These are phyloP conservation scores for Anolis sagrei DNA, from an alignment of 2,113 vertebrate species.

Conservation along the genomic window DNA sequence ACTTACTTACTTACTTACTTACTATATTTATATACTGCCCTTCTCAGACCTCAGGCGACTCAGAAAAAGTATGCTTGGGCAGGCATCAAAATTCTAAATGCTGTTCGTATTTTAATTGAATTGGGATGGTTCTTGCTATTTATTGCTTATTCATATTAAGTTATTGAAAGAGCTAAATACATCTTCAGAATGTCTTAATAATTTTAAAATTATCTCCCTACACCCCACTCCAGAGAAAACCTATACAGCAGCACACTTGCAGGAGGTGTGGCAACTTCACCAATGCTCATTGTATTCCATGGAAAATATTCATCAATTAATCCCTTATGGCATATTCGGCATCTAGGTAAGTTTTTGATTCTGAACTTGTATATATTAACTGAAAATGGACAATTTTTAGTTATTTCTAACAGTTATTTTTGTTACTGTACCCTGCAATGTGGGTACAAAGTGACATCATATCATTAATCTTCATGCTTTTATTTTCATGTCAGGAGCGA, in stretches of 20 bases:
- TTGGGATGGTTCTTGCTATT: neutral
- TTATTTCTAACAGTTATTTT: neutral
- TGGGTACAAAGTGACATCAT: too few relatives aligned
- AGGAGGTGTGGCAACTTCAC: slow-evolving; percentile 92
- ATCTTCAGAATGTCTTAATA: neutral
- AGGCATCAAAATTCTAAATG: neutral
- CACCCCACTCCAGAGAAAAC: slow-evolving; percentile 80
- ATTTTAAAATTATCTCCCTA: neutral
- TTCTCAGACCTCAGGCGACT: too few relatives aligned
- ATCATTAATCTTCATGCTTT: neutral
- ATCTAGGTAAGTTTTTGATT: slow-evolving; percentile 84
- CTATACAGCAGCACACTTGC: slow-evolving; percentile 94
- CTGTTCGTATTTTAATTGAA: neutral
- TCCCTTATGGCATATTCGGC: slow-evolving; percentile 92
- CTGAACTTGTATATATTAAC: rapidly evolving
- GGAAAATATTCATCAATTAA: slow-evolving; percentile 86
- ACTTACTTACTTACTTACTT: too few relatives aligned
- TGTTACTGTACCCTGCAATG: neutral
- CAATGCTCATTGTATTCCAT: slow-evolving; percentile 96
- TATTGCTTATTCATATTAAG: neutral
- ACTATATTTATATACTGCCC: too few relatives aligned
- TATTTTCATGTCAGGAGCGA: too few relatives aligned
- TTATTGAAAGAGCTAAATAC: neutral
- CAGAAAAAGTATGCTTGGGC: neutral
- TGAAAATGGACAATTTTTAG: neutral